Conservation (phyloP, 2,797 vertebrate genomes). For the Macrochelys suwanniensis region DNA sequence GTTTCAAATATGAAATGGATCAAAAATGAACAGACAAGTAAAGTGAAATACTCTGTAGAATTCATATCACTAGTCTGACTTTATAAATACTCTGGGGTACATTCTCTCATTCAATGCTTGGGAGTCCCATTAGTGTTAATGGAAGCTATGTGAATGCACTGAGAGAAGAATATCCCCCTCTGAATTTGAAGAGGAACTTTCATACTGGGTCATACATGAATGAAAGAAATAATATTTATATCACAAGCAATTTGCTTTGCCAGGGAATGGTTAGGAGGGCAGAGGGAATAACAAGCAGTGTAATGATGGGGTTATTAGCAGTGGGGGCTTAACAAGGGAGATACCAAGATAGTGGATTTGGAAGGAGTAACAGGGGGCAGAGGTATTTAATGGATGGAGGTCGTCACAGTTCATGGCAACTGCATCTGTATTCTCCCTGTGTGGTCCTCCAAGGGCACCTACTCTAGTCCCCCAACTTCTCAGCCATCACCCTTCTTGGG, state of each 20-base stretch:
- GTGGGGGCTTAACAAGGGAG: background rate
- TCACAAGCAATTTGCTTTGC: background rate
- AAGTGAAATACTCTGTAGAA: slow-evolving; percentile 20
- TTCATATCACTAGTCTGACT: slow-evolving; percentile 18
- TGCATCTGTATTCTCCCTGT: background rate
- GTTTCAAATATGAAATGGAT: slow-evolving; percentile 57
- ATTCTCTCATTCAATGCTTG: background rate
- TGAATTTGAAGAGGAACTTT: slow-evolving; percentile 25
- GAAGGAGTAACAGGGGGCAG: background rate
- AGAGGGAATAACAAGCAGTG: background rate
- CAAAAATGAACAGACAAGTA: slow-evolving; percentile 49
- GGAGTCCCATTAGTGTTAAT: slow-evolving; percentile 20
- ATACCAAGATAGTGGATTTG: background rate
- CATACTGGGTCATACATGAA: background rate
- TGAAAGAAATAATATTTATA: slow-evolving; percentile 11
- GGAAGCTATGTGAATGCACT: slow-evolving; percentile 16
- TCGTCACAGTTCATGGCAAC: background rate
- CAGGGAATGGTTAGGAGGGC: background rate
- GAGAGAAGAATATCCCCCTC: background rate
- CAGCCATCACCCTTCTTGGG: no score
- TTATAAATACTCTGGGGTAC: background rate
- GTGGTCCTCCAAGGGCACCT: background rate
- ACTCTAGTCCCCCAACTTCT: no score
- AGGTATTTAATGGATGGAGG: background rate
- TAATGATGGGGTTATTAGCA: background rate